These are phyloP conservation scores for Labrus mixtus DNA, from an alignment of 2,113 vertebrate species.

Conservation along the genomic window DNA sequence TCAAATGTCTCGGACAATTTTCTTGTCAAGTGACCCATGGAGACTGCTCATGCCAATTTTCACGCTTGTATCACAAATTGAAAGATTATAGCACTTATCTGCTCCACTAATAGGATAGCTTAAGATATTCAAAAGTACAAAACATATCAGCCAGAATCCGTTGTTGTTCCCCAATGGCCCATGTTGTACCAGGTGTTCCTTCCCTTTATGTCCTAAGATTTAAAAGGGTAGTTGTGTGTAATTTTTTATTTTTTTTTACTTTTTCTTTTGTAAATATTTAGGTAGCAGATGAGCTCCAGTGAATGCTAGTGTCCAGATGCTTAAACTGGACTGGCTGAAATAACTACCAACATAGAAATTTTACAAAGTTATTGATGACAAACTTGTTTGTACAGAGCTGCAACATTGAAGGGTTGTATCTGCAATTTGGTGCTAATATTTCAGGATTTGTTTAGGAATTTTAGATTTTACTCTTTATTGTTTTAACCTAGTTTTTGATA, in stretches of 20 bases:
- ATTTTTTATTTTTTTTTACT: conserved; percentile 22
- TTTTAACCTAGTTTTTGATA: conserved; percentile 38
- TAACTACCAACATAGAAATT: conserved; percentile 53
- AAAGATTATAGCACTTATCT: too few species aligned
- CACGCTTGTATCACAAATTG: too few species aligned
- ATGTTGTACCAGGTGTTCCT: conserved; percentile 49
- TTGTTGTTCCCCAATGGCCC: conserved; percentile 56
- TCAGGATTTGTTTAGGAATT: conserved; percentile 65
- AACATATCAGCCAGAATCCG: conserved; percentile 75
- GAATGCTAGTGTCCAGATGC: conserved; percentile 44
- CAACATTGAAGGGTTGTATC: conserved; percentile 61
- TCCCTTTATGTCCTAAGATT: conserved; percentile 54
- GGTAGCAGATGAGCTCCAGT: conserved; percentile 49
- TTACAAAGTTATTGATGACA: conserved; percentile 65
- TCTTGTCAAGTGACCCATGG: too few species aligned
- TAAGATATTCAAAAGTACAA: conserved; percentile 59
- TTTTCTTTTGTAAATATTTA: conserved; percentile 73
- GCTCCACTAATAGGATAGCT: conserved; percentile 59
- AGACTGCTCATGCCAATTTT: too few species aligned
- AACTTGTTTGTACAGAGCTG: conserved; percentile 69
- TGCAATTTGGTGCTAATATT: conserved; percentile 73
- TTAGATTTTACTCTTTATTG: conserved; percentile 55
- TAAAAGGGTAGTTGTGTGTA: conserved; percentile 52
- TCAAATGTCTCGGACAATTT: too few species aligned
- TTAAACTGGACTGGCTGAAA: conserved; percentile 58